Evolutionary conservation across 2,113 vertebrate species (phyloP).

Genomic region (Zosterops japonicus): DNA sequence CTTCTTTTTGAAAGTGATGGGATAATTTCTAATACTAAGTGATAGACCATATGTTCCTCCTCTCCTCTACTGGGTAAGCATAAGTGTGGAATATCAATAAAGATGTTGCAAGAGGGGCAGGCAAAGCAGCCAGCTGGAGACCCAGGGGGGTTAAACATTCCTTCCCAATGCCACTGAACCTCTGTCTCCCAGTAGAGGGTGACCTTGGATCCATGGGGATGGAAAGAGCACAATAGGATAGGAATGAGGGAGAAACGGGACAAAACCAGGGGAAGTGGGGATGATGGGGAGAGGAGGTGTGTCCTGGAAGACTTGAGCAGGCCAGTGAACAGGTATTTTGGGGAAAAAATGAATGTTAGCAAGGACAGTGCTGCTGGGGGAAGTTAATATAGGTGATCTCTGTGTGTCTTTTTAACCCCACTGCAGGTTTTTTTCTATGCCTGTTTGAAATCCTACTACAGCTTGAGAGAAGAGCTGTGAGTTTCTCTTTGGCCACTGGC

Average conservation of each 20-base stretch:
- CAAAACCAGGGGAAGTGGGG: neutral
- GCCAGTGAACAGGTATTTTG: neutral
- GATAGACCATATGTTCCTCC: slow-evolving; percentile 47
- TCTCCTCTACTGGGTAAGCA: neutral
- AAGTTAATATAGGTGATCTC: neutral
- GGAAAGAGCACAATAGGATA: neutral
- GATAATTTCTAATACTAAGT: slow-evolving; percentile 43
- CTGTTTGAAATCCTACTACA: neutral
- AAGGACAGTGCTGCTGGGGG: neutral
- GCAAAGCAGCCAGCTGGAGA: neutral
- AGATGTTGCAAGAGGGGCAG: neutral
- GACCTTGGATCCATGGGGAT: neutral
- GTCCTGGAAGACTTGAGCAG: neutral
- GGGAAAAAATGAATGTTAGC: neutral
- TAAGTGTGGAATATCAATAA: neutral
- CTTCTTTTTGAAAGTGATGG: slow-evolving; percentile 6
- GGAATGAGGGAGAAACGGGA: neutral
- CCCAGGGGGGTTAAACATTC: neutral
- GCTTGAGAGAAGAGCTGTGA: neutral
- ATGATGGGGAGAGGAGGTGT: neutral
- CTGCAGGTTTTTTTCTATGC: neutral
- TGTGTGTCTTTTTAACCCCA: neutral
- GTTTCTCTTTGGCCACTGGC: neutral
- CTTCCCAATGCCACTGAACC: neutral
- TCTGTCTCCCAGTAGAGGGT: neutral